Evolutionary conservation across 1,140 invertebrate genomes (phyloP).

Genomic region (Solenopsis fugax): DNA sequence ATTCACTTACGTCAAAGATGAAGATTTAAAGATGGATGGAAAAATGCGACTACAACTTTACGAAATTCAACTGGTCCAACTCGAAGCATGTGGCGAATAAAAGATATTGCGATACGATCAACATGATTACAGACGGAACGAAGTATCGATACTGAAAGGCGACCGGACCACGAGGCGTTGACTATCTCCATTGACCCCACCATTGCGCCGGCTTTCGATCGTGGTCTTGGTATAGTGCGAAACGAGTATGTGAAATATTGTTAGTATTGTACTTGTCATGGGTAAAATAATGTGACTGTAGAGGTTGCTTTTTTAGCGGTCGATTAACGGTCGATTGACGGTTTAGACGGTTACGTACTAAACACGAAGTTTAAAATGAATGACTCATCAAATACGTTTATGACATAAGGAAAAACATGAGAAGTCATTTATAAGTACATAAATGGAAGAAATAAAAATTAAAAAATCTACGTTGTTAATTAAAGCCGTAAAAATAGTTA

Average conservation of each 20-base stretch:
- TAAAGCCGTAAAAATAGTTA: background rate
- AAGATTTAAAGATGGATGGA: background rate
- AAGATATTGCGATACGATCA: slow-evolving; percentile 35
- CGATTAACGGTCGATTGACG: background rate
- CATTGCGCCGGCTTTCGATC: slow-evolving; percentile 60
- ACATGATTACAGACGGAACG: slow-evolving; percentile 52
- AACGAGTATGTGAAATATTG: background rate
- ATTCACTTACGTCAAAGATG: slow-evolving; percentile 23
- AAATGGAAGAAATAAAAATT: background rate
- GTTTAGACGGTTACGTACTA: background rate
- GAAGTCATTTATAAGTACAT: background rate
- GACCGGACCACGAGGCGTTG: slow-evolving; percentile 70
- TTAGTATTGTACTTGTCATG: background rate
- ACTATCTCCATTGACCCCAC: slow-evolving; percentile 69
- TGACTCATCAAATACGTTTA: background rate
- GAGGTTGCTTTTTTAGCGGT: background rate
- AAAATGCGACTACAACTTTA: background rate
- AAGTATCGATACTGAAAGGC: slow-evolving; percentile 74
- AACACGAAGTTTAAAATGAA: background rate
- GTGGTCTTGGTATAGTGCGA: background rate
- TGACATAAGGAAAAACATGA: background rate
- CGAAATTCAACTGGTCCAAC: background rate
- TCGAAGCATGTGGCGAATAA: background rate
- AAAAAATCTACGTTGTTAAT: background rate
- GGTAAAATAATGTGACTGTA: background rate